Conservation (phyloP, 2,888 invertebrate genomes). For the Chalcis sispes region DNA sequence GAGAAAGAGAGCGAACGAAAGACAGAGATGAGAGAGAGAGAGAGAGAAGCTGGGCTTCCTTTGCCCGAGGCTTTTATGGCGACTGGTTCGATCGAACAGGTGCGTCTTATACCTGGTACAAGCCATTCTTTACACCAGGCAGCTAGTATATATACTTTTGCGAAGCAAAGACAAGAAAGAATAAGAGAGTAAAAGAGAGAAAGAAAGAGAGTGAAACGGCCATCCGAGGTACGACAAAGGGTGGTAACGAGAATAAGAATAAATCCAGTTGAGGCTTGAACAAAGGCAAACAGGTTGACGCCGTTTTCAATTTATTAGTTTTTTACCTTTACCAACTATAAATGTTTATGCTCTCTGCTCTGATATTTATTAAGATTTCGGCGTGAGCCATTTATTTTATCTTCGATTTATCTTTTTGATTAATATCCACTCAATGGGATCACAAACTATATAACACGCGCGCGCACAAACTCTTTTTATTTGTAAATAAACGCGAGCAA, state of each 20-base stretch:
- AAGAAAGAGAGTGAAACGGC: too few relatives aligned
- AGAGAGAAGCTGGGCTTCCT: slow-evolving; percentile 62
- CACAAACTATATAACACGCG: too few relatives aligned
- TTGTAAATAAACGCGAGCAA: too few relatives aligned
- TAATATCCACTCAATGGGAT: too few relatives aligned
- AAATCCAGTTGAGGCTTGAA: slow-evolving; percentile 27
- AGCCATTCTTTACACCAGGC: slow-evolving; percentile 37
- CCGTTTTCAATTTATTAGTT: slow-evolving; percentile 36
- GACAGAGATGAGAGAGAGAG: slow-evolving; percentile 63
- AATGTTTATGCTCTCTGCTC: not conserved
- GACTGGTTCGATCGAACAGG: slow-evolving; percentile 69
- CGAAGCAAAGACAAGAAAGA: slow-evolving; percentile 26
- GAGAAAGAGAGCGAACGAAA: slow-evolving; percentile 63
- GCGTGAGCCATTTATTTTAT: not conserved
- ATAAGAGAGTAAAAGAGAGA: too few relatives aligned
- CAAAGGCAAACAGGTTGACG: slow-evolving; percentile 43
- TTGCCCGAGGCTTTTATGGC: slow-evolving; percentile 65
- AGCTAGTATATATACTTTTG: slow-evolving; percentile 19
- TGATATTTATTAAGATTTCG: slow-evolving; percentile 13
- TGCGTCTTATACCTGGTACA: slow-evolving; percentile 57
- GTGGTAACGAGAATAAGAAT: slow-evolving; percentile 56
- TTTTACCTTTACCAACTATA: slow-evolving; percentile 1
- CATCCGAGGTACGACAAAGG: slow-evolving; percentile 59
- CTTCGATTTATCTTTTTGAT: too few relatives aligned
- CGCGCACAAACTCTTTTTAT: too few relatives aligned